These are phyloP conservation scores for Papilio xuthus DNA, from an alignment of 1,140 invertebrate species.

Conservation along the genomic window DNA sequence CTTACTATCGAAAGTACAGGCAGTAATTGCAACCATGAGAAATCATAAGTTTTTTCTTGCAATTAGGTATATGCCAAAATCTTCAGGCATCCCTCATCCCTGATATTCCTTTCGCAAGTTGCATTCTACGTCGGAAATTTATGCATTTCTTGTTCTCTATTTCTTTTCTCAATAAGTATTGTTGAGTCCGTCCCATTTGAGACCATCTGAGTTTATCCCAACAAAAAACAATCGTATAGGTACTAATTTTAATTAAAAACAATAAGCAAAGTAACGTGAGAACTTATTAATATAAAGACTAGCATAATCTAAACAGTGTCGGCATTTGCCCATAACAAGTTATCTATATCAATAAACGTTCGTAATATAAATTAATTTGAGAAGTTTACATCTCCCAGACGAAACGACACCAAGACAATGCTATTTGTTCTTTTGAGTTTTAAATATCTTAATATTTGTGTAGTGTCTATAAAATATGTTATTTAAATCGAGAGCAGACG, in stretches of 20 bases:
- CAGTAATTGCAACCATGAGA: too few relatives aligned
- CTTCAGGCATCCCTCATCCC: background rate
- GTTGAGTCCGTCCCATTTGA: too few relatives aligned
- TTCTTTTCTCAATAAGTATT: background rate
- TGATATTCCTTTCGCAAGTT: too few relatives aligned
- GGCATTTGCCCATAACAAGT: background rate
- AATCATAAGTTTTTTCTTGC: too few relatives aligned
- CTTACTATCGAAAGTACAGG: too few relatives aligned
- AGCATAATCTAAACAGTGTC: conserved; percentile 7
- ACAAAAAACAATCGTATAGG: background rate
- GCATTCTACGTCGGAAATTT: background rate
- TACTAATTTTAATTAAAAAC: background rate
- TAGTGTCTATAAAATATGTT: background rate
- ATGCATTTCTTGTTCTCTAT: background rate
- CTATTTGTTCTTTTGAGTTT: background rate
- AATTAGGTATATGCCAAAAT: background rate
- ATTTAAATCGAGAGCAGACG: background rate
- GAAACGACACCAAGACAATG: background rate
- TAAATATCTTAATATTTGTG: background rate
- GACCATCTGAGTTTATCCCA: background rate
- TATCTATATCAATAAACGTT: background rate
- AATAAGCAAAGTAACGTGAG: conserved; percentile 3
- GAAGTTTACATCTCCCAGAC: background rate
- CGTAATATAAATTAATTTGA: background rate
- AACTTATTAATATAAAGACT: background rate